Percentiles rank a stretch among this genome's conserved stretches.
These are phyloP conservation scores for Salarias fasciatus DNA, from an alignment of 2,797 vertebrate genomes.

Conservation along the genomic window DNA sequence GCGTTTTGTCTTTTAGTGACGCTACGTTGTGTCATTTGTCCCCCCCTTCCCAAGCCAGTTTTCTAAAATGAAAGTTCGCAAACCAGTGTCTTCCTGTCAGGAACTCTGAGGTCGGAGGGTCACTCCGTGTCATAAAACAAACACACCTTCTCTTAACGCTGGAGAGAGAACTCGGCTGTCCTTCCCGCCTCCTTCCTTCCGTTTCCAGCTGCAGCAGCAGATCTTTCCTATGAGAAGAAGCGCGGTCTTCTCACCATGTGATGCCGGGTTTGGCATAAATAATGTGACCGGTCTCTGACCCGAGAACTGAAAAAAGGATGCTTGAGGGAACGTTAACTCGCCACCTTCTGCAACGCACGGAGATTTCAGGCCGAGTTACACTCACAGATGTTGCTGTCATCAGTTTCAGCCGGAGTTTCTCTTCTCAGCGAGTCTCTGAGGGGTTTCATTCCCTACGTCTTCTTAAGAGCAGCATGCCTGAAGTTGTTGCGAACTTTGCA, in stretches of 20 bases:
- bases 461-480: neutral
- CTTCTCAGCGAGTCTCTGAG: constrained; percentile 15
- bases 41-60: neutral
- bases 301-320: constrained; percentile 44
- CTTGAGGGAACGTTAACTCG: neutral
- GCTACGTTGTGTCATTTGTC: neutral
- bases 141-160: constrained; percentile 22
- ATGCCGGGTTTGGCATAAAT: neutral
- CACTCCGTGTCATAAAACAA: constrained; percentile 26
- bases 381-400: constrained; percentile 12
- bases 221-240: constrained; percentile 12
- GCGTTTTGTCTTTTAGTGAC: neutral
- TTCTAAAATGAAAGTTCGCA: constrained; percentile 32
- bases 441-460: constrained; percentile 32
- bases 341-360: neutral
- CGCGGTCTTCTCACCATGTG: constrained; percentile 13
- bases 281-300: constrained; percentile 42
- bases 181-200: neutral
- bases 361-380: neutral
- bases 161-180: constrained; percentile 6
- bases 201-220: constrained; percentile 4
- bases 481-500: too few species aligned
- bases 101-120: constrained; percentile 16
- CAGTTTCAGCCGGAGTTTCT: constrained; percentile 15
- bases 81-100: constrained; percentile 31